Conservation (phyloP, 2,113 vertebrate species). For the Apus apus region DNA sequence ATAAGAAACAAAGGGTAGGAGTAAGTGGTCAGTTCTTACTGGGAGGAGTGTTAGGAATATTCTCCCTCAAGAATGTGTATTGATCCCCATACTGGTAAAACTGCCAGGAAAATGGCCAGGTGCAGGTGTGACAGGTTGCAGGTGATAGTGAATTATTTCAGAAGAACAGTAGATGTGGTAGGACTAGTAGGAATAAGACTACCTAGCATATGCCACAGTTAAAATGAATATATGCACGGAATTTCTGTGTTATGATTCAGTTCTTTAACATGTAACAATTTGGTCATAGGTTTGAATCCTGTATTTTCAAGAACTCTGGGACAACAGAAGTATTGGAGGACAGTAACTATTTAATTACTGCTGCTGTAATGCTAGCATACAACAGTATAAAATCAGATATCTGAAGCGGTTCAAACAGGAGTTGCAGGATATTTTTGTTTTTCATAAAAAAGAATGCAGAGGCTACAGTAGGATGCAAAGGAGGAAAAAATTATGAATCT, state of each 20-base stretch:
- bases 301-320: neutral
- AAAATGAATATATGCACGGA: rapidly evolving
- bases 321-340: neutral
- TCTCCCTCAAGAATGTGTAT: neutral
- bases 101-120: neutral
- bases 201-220: neutral
- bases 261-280: neutral
- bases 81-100: neutral
- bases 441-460: neutral
- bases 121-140: neutral
- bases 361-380: neutral
- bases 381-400: neutral
- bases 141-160: neutral
- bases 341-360: neutral
- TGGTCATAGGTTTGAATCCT: neutral
- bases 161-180: neutral
- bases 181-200: neutral
- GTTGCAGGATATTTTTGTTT: neutral
- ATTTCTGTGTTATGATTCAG: neutral
- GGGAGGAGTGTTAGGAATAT: neutral
- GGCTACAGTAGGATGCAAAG: neutral
- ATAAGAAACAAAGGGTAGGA: neutral
- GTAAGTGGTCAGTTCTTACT: neutral
- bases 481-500: neutral
- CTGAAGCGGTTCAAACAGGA: neutral